Evolutionary conservation across 2,113 vertebrate species (phyloP), one percentile per base, ranked within the genome.

Genomic region (Tragelaphus strepsiceros): DNA sequence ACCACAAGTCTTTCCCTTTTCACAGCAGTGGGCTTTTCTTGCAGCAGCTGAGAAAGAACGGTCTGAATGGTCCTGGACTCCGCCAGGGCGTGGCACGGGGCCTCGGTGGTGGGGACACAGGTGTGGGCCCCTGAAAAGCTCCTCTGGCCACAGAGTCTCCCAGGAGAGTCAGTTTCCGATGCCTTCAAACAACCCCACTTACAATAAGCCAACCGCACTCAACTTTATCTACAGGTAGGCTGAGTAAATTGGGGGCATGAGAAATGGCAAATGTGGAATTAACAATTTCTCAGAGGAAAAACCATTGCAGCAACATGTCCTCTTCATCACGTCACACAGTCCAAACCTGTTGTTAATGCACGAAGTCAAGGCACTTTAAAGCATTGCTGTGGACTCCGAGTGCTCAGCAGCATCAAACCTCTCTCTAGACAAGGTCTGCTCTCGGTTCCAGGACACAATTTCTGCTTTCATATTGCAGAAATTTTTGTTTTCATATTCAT

Each of bases 301-400:
- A 0, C 30, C 49, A 5, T 5, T 0, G 2, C 6, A 1, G 6
- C 13, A 1, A 7, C 16, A 12, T 0, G 15, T 3, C 12, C 26
- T 9, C 10, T 0, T 26, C n/a, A 19, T 7, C 13, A 3, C 12
- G 5, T 19, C 53, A 15, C 64, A 43, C 21, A 30, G 0, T 19
- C 46, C 53, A 15, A 1, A 11, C 26, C 35, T 19, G 3, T 11
- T 11, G 1, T 1, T 17, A 24, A 22, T 26, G 1, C 4, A 6
- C 4, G 1, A 21, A 53, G 16, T 26, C 88, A 6, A 4, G 56
- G 0, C 7, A 2, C 21, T 1, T 2, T 0, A 7, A 30, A 5
- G 30, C 6, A 0, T 0, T 1, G 1, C 56, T n/a, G 0, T 0
- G 4, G 62, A 6, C 80, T 22, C 22, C 0, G 12, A 7, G 1